These are phyloP conservation scores for Aproaerema taeniolella DNA, from an alignment of 2,888 invertebrate species.

Conservation along the genomic window DNA sequence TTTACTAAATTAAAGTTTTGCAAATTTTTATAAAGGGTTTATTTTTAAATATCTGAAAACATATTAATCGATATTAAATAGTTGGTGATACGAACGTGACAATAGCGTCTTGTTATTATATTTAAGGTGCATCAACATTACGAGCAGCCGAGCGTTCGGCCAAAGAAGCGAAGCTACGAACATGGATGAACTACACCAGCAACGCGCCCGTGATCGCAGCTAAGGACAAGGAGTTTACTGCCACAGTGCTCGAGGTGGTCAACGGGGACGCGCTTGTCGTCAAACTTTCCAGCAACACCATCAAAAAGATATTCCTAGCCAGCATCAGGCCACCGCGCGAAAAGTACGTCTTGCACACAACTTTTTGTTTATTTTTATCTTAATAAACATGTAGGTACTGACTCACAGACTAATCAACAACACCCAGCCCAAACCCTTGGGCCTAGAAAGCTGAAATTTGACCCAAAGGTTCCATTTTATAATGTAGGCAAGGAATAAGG, in stretches of 20 bases:
- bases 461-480: too few relatives aligned
- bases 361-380: too few relatives aligned
- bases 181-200: conserved; percentile 95
- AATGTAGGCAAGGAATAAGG: too few relatives aligned
- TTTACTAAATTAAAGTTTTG: too few relatives aligned
- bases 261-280: conserved; percentile 96
- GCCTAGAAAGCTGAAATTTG: too few relatives aligned
- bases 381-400: too few relatives aligned
- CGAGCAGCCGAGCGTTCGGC: conserved; percentile 91
- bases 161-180: conserved; percentile 89
- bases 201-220: conserved; percentile 83
- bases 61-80: too few relatives aligned
- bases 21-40: conserved; percentile 5
- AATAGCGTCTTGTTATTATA: conserved; percentile 1
- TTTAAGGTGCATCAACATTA: conserved; percentile 84
- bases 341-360: conserved; percentile 58
- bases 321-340: conserved; percentile 96
- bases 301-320: conserved; percentile 96
- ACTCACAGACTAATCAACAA: too few relatives aligned
- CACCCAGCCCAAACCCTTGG: too few relatives aligned
- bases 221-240: conserved; percentile 89
- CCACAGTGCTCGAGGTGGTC: conserved; percentile 91
- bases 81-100: too few relatives aligned
- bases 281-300: conserved; percentile 85
- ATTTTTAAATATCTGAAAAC: too few relatives aligned